phyloP scores from a whole-genome alignment of 2,888 invertebrate species.

The Drosophila leonis region DNA sequence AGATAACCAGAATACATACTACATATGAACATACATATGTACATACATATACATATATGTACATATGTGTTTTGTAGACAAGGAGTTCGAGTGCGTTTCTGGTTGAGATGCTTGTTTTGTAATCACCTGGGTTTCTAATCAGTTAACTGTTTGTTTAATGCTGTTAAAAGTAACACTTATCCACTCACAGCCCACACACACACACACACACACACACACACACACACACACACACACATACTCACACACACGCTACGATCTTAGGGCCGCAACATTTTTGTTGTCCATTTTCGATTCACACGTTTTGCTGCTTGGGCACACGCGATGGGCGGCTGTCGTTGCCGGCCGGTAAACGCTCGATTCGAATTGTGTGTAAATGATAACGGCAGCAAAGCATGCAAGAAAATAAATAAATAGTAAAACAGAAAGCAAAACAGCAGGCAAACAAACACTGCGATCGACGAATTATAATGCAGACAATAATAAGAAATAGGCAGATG shows the following conservation, averaged over 20 bases:
- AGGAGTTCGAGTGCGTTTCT: constrained; percentile 6
- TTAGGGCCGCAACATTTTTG: constrained; percentile 24
- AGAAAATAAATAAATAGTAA: constrained; percentile 65
- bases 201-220: neutral
- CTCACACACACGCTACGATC: constrained; percentile 7
- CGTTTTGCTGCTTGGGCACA: constrained; percentile 63
- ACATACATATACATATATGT: neutral
- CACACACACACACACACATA: constrained; percentile 14
- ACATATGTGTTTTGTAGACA: constrained; percentile 5
- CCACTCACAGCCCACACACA: constrained; percentile 21
- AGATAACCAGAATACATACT: constrained; percentile 23
- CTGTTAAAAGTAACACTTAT: constrained; percentile 73
- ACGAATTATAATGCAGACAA: constrained; percentile 48
- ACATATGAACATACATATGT: neutral
- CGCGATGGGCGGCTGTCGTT: constrained; percentile 50
- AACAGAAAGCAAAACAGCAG: constrained; percentile 22
- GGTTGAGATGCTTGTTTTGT: constrained; percentile 40
- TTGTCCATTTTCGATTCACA: constrained; percentile 32
- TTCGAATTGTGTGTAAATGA: constrained; percentile 60
- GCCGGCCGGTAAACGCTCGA: constrained; percentile 72
- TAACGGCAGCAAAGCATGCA: constrained; percentile 73
- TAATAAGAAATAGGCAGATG: constrained; percentile 58
- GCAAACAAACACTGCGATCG: constrained; percentile 23
- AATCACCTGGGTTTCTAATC: constrained; percentile 56
- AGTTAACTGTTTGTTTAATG: constrained; percentile 63